Evolutionary conservation across 1,140 invertebrate species (phyloP).

Genomic region (Lasaia peninsularis): DNA sequence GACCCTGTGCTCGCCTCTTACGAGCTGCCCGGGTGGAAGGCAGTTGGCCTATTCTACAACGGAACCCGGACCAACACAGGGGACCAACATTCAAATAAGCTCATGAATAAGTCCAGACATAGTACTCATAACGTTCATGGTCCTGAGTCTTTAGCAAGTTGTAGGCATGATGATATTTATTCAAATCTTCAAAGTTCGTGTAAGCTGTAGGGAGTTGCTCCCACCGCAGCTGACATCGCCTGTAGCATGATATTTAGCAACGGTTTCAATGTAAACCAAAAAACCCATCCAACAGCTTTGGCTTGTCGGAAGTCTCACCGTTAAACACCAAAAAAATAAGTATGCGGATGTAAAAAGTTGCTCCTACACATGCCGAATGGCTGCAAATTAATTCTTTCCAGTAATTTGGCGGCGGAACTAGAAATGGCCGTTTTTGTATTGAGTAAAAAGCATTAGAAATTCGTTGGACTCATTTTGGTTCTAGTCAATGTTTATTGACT

Average conservation of each 20-base stretch:
- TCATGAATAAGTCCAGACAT: no score
- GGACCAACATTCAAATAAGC: no score
- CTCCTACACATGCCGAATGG: conserved; percentile 7
- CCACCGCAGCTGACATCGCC: neutral
- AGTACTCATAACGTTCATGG: no score
- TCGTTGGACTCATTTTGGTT: conserved; percentile 1
- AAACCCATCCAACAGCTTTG: neutral
- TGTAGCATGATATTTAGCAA: neutral
- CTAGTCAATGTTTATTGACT: neutral
- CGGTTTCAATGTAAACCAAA: neutral
- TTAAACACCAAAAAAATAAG: conserved; percentile 9
- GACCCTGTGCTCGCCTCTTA: no score
- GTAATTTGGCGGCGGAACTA: conserved; percentile 4
- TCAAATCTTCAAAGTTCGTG: neutral
- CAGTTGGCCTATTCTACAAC: no score
- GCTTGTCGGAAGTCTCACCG: conserved; percentile 6
- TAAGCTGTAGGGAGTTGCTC: neutral
- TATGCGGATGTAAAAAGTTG: conserved; percentile 10
- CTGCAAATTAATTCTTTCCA: conserved; percentile 6
- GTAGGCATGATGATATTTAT: neutral
- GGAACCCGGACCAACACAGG: no score
- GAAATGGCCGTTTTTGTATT: conserved; percentile 2
- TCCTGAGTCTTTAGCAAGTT: no score
- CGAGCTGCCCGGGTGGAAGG: no score
- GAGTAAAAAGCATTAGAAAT: conserved; percentile 10